Evolutionary conservation across 1,140 invertebrate genomes (phyloP).

Genomic region (Holcopasites calliopsidis): DNA sequence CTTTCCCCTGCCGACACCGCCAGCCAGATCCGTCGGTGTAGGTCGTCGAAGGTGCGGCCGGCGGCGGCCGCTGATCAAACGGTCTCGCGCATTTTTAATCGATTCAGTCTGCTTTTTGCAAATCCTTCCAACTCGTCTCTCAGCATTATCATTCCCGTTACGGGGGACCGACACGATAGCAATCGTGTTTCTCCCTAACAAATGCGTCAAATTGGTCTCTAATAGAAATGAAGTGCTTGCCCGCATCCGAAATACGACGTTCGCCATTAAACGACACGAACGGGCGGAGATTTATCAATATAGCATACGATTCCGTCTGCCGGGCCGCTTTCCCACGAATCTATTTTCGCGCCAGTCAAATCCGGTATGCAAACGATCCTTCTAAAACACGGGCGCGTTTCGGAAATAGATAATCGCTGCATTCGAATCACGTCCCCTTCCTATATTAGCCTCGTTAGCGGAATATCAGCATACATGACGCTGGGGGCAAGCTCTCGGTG

Average conservation of each 20-base stretch:
- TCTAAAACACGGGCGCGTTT: slow-evolving; percentile 42
- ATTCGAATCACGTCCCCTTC: slow-evolving; percentile 25
- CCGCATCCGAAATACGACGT: neutral
- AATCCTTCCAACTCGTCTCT: no score
- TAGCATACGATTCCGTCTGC: slow-evolving; percentile 28
- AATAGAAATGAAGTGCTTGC: neutral
- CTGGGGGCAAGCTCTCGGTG: neutral
- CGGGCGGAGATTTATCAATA: slow-evolving; percentile 50
- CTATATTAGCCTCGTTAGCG: slow-evolving; percentile 31
- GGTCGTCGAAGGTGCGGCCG: no score
- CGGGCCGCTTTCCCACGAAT: slow-evolving; percentile 10
- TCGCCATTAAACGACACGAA: neutral
- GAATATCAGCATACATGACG: neutral
- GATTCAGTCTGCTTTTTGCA: no score
- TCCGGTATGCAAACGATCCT: slow-evolving; percentile 42
- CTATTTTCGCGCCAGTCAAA: slow-evolving; percentile 45
- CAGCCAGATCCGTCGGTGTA: neutral
- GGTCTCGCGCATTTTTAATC: no score
- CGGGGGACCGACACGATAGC: no score
- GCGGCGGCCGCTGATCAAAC: no score
- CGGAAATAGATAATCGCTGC: slow-evolving; percentile 45
- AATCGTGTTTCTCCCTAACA: no score
- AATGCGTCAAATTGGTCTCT: neutral
- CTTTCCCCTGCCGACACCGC: neutral
- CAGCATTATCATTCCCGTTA: no score